Percentiles rank a stretch among this genome's conserved stretches.
Conservation (phyloP, 1,140 invertebrate genomes). For the Saccostrea glomerata region DNA sequence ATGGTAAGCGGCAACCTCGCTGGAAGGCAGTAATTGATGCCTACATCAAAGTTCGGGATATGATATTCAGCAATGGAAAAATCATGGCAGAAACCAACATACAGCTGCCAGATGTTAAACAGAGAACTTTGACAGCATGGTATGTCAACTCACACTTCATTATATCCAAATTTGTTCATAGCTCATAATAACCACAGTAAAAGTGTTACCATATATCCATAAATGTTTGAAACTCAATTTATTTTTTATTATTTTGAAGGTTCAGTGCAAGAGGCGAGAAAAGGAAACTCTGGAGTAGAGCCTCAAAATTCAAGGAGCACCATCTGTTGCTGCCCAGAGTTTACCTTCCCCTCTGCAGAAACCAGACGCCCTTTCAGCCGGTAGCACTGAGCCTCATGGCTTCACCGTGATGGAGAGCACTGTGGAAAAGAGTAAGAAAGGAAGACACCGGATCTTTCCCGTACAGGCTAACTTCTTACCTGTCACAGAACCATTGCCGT, state of each 20-base stretch:
- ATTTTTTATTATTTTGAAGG: constrained; percentile 33
- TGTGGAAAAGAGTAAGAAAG: background rate
- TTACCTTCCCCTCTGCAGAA: too few species aligned
- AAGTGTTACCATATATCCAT: background rate
- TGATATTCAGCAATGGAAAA: background rate
- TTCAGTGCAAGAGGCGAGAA: constrained; percentile 20
- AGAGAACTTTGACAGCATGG: constrained; percentile 21
- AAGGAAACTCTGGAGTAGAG: constrained; percentile 30
- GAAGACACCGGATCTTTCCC: background rate
- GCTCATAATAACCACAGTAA: background rate
- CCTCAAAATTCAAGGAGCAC: background rate
- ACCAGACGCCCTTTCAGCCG: too few species aligned
- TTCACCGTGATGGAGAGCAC: background rate
- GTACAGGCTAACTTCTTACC: background rate
- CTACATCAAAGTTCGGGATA: constrained; percentile 23
- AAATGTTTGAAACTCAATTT: background rate
- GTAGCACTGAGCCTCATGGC: background rate
- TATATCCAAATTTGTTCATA: background rate
- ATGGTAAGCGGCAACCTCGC: background rate
- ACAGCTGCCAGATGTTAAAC: constrained; percentile 42
- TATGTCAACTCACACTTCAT: background rate
- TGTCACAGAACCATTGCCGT: too few species aligned
- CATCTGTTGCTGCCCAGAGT: background rate
- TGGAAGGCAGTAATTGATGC: constrained; percentile 33
- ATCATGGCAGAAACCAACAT: constrained; percentile 41